Evolutionary conservation across 2,113 vertebrate species (phyloP).

Genomic region (Syngnathus floridae): DNA sequence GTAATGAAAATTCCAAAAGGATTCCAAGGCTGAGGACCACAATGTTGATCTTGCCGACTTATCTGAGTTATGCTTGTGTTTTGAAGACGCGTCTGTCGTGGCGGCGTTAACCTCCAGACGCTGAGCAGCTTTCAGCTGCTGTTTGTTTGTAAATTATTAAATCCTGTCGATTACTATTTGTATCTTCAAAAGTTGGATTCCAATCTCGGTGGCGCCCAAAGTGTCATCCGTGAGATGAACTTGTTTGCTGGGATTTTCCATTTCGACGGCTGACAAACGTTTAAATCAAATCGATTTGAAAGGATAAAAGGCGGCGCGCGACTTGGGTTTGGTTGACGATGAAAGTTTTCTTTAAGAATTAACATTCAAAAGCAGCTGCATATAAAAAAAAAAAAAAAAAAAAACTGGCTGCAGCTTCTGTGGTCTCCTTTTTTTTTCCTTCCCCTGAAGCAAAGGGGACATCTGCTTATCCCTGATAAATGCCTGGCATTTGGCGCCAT

Average conservation of each 20-base stretch:
- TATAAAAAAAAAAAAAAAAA: background rate
- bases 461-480: slow-evolving; percentile 68
- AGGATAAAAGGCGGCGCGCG: background rate
- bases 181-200: background rate
- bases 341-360: slow-evolving; percentile 5
- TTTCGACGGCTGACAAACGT: background rate
- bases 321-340: background rate
- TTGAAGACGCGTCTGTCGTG: slow-evolving; percentile 19
- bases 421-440: background rate
- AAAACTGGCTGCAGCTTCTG: slow-evolving; percentile 4
- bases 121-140: too few species aligned
- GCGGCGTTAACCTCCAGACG: slow-evolving; percentile 34
- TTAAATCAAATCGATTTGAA: background rate
- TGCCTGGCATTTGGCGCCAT: slow-evolving; percentile 59
- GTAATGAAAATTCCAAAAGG: too few species aligned
- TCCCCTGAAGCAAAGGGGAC: slow-evolving; percentile 49
- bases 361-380: slow-evolving; percentile 14
- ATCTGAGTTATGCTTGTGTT: slow-evolving; percentile 41
- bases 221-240: background rate
- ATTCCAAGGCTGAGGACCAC: background rate
- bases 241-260: background rate
- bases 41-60: slow-evolving; percentile 5
- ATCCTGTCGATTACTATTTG: too few species aligned
- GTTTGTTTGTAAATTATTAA: too few species aligned
- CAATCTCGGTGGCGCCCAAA: background rate